A percentile compares a stretch with the other conserved stretches of the same genome.
Evolutionary conservation across 2,113 vertebrate genomes (phyloP).

Genomic region (Oxyura jamaicensis): DNA sequence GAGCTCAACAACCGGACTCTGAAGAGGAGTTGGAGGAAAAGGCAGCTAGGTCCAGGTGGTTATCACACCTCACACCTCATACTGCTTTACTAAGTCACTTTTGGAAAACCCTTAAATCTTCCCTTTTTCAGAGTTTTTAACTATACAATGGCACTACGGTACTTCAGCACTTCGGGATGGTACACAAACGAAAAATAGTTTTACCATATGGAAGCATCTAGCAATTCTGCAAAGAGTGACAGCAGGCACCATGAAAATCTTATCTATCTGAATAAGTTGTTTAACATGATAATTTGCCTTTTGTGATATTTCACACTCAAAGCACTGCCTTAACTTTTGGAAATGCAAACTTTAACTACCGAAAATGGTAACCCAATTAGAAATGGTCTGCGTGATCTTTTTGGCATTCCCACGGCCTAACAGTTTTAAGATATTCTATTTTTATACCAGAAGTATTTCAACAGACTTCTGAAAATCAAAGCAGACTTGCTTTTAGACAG

Average conservation of each 20-base stretch:
- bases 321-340: background rate
- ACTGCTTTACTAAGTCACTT: background rate
- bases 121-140: background rate
- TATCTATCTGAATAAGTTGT: background rate
- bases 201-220: background rate
- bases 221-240: background rate
- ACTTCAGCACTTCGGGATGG: background rate
- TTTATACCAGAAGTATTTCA: constrained; percentile 22
- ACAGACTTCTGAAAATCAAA: constrained; percentile 10
- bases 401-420: background rate
- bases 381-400: background rate
- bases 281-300: background rate
- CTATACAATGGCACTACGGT: background rate
- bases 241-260: background rate
- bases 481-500: background rate
- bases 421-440: constrained; percentile 1
- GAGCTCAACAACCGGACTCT: background rate
- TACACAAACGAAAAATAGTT: background rate
- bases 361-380: constrained; percentile 13
- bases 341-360: background rate
- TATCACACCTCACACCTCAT: background rate
- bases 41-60: background rate
- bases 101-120: background rate
- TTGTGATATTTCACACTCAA: background rate
- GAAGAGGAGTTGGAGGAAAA: background rate